Evolutionary conservation across 1,140 invertebrate species (phyloP).

Genomic region (Schlechtendalia chinensis): DNA sequence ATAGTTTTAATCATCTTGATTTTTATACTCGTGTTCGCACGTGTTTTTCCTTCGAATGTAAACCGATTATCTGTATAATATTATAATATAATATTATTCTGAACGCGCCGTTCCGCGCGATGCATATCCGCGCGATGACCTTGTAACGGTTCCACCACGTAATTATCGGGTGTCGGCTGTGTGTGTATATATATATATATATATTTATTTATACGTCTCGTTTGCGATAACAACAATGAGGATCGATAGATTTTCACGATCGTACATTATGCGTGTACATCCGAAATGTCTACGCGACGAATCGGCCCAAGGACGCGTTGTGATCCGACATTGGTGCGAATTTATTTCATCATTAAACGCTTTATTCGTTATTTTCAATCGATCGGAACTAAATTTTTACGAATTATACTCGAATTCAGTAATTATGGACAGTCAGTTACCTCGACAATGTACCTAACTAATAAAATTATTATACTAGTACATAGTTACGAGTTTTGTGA

Average conservation of each 20-base stretch:
- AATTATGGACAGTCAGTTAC: no score
- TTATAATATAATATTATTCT: no score
- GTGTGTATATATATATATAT: no score
- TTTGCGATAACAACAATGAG: conserved; percentile 13
- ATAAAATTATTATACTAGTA: no score
- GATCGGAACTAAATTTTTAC: no score
- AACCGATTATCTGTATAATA: conserved; percentile 17
- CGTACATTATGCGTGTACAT: background rate
- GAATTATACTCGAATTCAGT: no score
- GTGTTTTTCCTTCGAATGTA: conserved; percentile 7
- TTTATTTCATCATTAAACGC: no score
- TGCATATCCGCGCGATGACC: conserved; percentile 27
- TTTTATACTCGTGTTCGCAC: background rate
- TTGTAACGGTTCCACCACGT: conserved; percentile 21
- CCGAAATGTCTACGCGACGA: background rate
- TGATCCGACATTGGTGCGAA: background rate
- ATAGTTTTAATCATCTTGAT: no score
- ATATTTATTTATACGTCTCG: no score
- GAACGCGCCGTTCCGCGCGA: background rate
- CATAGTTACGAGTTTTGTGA: no score
- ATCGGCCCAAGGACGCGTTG: conserved; percentile 16
- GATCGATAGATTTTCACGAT: conserved; percentile 31
- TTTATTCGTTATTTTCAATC: no score
- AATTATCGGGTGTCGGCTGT: conserved; percentile 8
- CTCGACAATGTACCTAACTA: no score